Evolutionary conservation across 2,797 vertebrate species (phyloP), one percentile per base, ranked within the genome.

Genomic region (Varecia variegata): DNA sequence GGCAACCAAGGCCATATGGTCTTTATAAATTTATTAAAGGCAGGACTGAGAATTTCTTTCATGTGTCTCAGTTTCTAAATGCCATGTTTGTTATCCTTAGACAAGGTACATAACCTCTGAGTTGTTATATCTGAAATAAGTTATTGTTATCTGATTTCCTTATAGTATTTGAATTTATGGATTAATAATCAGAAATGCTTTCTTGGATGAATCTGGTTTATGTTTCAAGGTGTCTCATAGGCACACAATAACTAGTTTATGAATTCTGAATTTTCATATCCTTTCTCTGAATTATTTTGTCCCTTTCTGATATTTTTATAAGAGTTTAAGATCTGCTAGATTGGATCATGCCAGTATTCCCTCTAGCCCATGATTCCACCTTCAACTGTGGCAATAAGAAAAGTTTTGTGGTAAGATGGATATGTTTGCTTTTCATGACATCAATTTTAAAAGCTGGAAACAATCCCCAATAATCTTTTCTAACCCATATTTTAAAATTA

Each of bases 141-240:
- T 89, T 81, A 90, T 67, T 14, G 52, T n/a, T 77, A 30, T 77
- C 23, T 14, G 79, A 50, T 62, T 95, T 96, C 27, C 14, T 73
- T 93, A 70, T 58, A 76, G 13, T 77, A 58, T 45, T 88, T 88
- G 35, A 88, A 71, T 77, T 93, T 93, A 90, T 93, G 38, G 23
- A 86, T 89, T 89, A 91, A 62, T 81, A 15, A 84, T 68, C 45
- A 94, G 35, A 93, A 92, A 89, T 94, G 25, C 70, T 94, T 93
- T 95, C 38, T 71, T 92, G 50, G 30, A 43, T 82, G 17, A 70
- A 68, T 77, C 25, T 56, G 7, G 40, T 7, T 90, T 83, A 91
- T 74, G 21, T 94, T 88, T 88, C 25, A 68, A 77, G 17, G 5
- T 80, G 10, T 62, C 21, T 93, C n/a, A 76, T 4, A 82, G 68